Evolutionary conservation across 92 coral and sea anemone species (phyloP).

Genomic region (Scolanthus callimorphus): DNA sequence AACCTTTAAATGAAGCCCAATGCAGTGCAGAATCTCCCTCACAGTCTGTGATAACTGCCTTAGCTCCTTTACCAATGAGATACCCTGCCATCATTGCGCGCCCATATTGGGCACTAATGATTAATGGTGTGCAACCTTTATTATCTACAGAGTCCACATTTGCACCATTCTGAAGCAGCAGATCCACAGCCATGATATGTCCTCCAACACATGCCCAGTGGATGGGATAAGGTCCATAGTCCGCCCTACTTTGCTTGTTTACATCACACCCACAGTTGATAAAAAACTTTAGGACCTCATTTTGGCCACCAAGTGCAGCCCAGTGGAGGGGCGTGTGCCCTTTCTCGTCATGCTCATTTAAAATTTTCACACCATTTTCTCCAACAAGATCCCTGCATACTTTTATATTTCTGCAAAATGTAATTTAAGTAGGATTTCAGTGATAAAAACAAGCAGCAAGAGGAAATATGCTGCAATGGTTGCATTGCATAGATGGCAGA

Average conservation of each 20-base stretch:
- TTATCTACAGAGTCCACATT: constrained; percentile 76
- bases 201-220: constrained; percentile 99
- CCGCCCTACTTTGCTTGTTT: constrained; percentile 80
- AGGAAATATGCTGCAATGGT: not conserved
- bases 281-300: constrained; percentile 70
- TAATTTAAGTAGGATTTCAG: not conserved
- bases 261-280: constrained; percentile 88
- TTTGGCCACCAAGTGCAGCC: constrained; percentile 91
- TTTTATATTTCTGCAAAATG: constrained; percentile 56
- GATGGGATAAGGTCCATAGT: constrained; percentile 89
- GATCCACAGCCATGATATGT: constrained; percentile 87
- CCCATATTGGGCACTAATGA: constrained; percentile 92
- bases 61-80: constrained; percentile 95
- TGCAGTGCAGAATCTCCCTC: constrained; percentile 96
- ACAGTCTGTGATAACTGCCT: constrained; percentile 71
- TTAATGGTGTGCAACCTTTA: constrained; percentile 91
- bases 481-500: no score
- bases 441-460: not conserved
- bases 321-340: constrained; percentile 95
- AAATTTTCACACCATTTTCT: constrained; percentile 70
- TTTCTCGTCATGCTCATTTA: constrained; percentile 69
- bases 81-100: constrained; percentile 88
- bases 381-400: constrained; percentile 76
- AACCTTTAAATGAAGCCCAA: constrained; percentile 99
- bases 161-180: constrained; percentile 91